Evolutionary conservation across 2,797 vertebrate genomes (phyloP).

Genomic region (Hydrophis major): DNA sequence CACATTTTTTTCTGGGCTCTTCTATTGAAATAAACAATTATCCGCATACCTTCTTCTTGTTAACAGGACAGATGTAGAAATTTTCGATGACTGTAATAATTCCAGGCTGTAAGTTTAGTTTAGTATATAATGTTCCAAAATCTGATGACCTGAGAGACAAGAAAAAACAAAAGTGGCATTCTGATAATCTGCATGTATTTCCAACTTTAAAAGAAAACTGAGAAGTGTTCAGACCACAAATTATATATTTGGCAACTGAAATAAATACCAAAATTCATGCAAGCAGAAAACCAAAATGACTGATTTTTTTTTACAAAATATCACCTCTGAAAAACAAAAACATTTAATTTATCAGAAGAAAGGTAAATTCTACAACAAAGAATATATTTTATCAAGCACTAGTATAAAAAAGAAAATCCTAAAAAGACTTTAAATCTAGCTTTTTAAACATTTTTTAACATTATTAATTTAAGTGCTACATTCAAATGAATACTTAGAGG

Average conservation of each 20-base stretch:
- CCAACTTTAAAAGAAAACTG: not conserved
- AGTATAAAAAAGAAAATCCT: not conserved
- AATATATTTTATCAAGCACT: not conserved
- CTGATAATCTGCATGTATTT: not conserved
- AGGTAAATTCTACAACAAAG: not conserved
- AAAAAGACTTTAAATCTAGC: not conserved
- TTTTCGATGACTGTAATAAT: conserved; percentile 89
- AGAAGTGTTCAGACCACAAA: not conserved
- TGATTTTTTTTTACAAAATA: not conserved
- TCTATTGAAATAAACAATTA: not conserved
- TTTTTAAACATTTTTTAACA: too few relatives aligned
- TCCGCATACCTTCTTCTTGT: conserved; percentile 91
- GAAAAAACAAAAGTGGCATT: conserved; percentile 42
- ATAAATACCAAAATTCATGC: not conserved
- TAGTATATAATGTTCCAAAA: conserved; percentile 92
- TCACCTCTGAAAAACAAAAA: not conserved
- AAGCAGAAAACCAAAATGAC: not conserved
- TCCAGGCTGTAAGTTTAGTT: conserved; percentile 91
- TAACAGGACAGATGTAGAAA: conserved; percentile 96
- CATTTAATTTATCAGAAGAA: not conserved
- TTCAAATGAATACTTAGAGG: not conserved
- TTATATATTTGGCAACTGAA: not conserved
- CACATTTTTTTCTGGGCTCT: not conserved
- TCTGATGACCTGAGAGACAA: conserved; percentile 85
- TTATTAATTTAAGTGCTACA: not conserved